phyloP scores from a whole-genome alignment of 2,113 vertebrate genomes.

The Sebastes schlegelii region DNA sequence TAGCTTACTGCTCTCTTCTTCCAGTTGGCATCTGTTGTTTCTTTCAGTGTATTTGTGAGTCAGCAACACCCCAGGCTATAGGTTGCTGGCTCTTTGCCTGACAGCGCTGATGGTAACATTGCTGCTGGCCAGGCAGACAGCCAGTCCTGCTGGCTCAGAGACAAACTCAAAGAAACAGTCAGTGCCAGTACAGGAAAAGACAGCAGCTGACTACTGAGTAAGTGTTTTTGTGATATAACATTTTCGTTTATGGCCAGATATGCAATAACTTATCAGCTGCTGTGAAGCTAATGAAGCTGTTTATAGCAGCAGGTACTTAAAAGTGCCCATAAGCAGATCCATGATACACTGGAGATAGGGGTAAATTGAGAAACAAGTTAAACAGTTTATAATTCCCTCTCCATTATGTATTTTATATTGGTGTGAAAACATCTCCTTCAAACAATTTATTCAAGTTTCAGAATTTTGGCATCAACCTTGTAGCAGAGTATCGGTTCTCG shows the following conservation, averaged over 20 bases:
- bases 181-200: slow-evolving; percentile 12
- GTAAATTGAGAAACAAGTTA: background rate
- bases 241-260: background rate
- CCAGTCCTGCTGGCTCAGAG: slow-evolving; percentile 23
- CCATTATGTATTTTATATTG: too few relatives aligned
- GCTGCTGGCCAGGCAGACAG: slow-evolving; percentile 20
- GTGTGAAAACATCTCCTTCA: too few relatives aligned
- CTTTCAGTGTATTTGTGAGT: slow-evolving; percentile 23
- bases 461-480: too few relatives aligned
- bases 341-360: too few relatives aligned
- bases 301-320: background rate
- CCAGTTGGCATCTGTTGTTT: background rate
- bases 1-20: background rate
- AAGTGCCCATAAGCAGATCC: background rate
- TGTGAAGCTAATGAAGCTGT: background rate
- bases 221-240: background rate
- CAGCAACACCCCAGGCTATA: slow-evolving; percentile 6
- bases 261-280: background rate
- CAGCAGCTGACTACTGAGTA: slow-evolving; percentile 16
- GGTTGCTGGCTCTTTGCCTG: slow-evolving; percentile 19
- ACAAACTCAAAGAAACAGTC: slow-evolving; percentile 25
- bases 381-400: too few relatives aligned
- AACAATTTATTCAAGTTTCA: too few relatives aligned
- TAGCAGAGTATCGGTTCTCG: too few relatives aligned
- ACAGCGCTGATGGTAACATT: background rate